A percentile compares a stretch with the other conserved stretches of the same genome.
Evolutionary conservation across 2,113 vertebrate genomes (phyloP).

Genomic region (Ciconia maguari): DNA sequence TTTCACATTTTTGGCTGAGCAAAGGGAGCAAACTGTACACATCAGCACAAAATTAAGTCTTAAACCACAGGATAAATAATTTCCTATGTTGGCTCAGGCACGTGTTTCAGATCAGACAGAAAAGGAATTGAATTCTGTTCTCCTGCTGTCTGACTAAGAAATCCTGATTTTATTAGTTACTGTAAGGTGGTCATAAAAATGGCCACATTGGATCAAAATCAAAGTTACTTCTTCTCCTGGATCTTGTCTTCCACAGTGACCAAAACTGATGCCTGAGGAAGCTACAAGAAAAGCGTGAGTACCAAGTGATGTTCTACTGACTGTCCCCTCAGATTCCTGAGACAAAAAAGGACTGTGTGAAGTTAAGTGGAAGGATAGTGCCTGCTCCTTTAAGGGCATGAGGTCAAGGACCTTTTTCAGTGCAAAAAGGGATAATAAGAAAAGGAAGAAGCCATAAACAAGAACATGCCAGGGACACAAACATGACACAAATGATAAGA

Average conservation of each 20-base stretch:
- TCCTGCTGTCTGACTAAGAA: neutral
- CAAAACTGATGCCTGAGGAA: neutral
- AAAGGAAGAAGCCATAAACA: neutral
- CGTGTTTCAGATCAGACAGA: neutral
- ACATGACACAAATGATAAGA: too few species aligned
- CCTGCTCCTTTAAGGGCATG: neutral
- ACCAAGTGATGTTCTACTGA: neutral
- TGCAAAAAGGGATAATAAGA: neutral
- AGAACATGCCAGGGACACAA: neutral
- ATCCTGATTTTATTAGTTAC: neutral
- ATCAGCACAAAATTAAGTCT: neutral
- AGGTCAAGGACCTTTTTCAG: neutral
- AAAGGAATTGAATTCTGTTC: neutral
- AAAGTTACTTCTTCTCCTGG: neutral
- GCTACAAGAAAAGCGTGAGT: accelerated
- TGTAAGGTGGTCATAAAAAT: neutral
- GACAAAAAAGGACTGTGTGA: neutral
- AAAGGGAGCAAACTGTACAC: neutral
- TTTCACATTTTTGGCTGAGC: neutral
- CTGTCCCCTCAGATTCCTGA: neutral
- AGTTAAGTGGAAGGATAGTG: neutral
- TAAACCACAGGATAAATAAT: neutral
- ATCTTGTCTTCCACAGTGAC: neutral
- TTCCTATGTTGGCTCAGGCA: neutral
- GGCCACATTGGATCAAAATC: neutral